phyloP scores from a whole-genome alignment of 2,888 invertebrate species.

The Monopis laevigella region DNA sequence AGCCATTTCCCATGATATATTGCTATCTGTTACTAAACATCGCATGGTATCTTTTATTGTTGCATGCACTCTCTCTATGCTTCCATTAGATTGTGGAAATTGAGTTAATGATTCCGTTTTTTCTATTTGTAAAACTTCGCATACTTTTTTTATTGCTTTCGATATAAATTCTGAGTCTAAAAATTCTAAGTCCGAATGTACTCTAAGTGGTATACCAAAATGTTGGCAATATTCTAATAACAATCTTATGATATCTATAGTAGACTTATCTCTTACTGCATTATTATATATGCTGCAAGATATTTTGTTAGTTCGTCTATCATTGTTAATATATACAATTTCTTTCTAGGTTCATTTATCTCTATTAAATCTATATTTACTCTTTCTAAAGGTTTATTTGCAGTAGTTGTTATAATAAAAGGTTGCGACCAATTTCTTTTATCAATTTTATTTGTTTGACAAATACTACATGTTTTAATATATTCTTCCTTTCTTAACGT shows the following conservation, averaged over 20 bases:
- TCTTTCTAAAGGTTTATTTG: constrained; percentile 27
- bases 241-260: constrained; percentile 24
- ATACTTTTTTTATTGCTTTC: constrained; percentile 25
- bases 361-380: constrained; percentile 29
- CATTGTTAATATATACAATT: constrained; percentile 25
- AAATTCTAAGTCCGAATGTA: constrained; percentile 30
- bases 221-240: constrained; percentile 28
- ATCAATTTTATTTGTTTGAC: constrained; percentile 27
- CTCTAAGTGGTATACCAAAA: constrained; percentile 26
- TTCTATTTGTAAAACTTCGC: constrained; percentile 25
- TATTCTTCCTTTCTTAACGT: constrained; percentile 25
- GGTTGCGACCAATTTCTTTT: constrained; percentile 26
- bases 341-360: constrained; percentile 23
- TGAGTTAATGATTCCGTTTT: constrained; percentile 27
- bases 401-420: constrained; percentile 28
- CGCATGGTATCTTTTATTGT: constrained; percentile 26
- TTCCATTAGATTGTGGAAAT: constrained; percentile 27
- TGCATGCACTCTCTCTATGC: constrained; percentile 27
- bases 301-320: constrained; percentile 28
- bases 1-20: too few relatives aligned
- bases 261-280: constrained; percentile 29
- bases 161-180: constrained; percentile 29
- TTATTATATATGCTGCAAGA: constrained; percentile 28
- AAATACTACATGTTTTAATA: constrained; percentile 22
- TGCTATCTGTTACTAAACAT: too few relatives aligned